Conservation (phyloP, 2,888 invertebrate genomes). For the Dolichopus griseipennis region DNA sequence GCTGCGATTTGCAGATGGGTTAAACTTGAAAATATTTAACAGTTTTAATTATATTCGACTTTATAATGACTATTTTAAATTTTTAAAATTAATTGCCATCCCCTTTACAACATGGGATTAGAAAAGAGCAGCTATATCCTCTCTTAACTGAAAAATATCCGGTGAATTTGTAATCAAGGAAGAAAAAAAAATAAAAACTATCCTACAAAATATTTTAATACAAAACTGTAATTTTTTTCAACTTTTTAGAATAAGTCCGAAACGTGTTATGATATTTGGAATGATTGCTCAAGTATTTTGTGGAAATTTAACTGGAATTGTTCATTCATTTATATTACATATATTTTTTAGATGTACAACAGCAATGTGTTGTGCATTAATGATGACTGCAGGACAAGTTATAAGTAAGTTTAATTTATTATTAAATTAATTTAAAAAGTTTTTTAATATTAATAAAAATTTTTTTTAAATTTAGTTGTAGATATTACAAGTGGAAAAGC, state of each 20-base stretch:
- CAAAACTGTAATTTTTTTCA: no score
- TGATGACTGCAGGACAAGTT: constrained; percentile 43
- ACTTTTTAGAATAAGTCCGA: constrained; percentile 37
- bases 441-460: background rate
- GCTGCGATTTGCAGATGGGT: no score
- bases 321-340: constrained; percentile 39
- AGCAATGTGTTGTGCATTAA: constrained; percentile 43
- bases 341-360: constrained; percentile 41
- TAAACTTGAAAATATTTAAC: no score
- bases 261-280: constrained; percentile 39
- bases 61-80: no score
- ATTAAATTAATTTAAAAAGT: background rate
- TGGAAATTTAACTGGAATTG: constrained; percentile 41
- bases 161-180: no score
- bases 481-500: constrained; percentile 42
- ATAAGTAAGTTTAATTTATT: constrained; percentile 37
- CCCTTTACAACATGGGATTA: no score
- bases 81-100: no score
- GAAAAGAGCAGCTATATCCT: no score
- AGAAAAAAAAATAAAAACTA: no score
- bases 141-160: no score
- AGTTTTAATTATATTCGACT: no score
- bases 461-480: constrained; percentile 34
- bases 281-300: constrained; percentile 40
- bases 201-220: no score